A percentile compares a stretch with the other conserved stretches of the same genome.
These are phyloP conservation scores for Acanthornis magna DNA, from an alignment of 2,797 vertebrate genomes.

Conservation along the genomic window DNA sequence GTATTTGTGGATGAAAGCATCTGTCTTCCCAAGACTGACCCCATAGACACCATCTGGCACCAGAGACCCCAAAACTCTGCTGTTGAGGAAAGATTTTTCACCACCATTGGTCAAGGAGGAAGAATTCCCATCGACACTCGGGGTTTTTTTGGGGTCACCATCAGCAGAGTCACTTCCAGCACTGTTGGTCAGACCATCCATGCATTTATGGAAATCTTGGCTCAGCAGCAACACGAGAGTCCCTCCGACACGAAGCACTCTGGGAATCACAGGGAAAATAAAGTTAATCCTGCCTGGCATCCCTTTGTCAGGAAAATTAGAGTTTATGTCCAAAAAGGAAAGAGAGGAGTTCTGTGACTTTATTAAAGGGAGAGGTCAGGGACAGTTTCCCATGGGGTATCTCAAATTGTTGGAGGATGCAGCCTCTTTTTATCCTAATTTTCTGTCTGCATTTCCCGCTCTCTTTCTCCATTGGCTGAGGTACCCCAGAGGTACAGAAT, in stretches of 20 bases:
- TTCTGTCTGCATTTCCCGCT: no score
- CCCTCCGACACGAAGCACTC: conserved; percentile 84
- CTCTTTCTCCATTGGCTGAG: no score
- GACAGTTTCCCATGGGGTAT: no score
- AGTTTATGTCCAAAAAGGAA: no score
- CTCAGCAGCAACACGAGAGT: conserved; percentile 84
- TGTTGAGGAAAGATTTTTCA: neutral
- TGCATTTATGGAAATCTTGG: conserved; percentile 74
- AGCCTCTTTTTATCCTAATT: no score
- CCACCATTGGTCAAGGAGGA: neutral
- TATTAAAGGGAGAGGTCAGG: no score
- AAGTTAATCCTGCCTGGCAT: neutral
- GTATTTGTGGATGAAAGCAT: conserved; percentile 87
- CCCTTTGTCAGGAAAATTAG: neutral
- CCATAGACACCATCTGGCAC: conserved; percentile 70
- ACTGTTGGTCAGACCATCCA: conserved; percentile 51
- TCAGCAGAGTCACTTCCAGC: neutral
- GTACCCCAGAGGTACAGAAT: no score
- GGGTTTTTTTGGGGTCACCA: neutral
- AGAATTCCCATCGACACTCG: neutral
- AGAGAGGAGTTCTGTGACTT: no score
- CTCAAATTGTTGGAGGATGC: no score
- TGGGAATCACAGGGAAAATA: conserved; percentile 68
- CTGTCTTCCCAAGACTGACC: conserved; percentile 87
- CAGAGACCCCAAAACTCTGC: conserved; percentile 59